These are phyloP conservation scores for Hylyphantes graminicola DNA, from an alignment of 1,140 invertebrate genomes.

Conservation along the genomic window DNA sequence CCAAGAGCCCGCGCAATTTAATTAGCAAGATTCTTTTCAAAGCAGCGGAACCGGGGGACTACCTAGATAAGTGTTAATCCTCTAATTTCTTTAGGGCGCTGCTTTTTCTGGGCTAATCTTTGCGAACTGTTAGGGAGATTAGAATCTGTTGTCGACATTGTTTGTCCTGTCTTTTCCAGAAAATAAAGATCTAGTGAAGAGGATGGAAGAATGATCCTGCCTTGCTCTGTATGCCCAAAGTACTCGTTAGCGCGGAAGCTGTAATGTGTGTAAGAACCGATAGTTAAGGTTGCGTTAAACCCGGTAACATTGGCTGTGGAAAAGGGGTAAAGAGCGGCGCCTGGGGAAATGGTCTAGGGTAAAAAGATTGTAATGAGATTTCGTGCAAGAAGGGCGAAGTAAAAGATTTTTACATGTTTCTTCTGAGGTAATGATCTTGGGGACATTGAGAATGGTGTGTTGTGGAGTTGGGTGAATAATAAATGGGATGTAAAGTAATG, in stretches of 20 bases:
- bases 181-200: neutral
- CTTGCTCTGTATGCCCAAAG: slow-evolving; percentile 21
- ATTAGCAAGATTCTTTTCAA: slow-evolving; percentile 44
- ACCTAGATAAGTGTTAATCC: slow-evolving; percentile 50
- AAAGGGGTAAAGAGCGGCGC: neutral
- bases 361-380: slow-evolving; percentile 45
- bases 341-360: neutral
- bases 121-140: slow-evolving; percentile 28
- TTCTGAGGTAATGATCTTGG: slow-evolving; percentile 24
- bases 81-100: slow-evolving; percentile 42
- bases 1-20: slow-evolving; percentile 46
- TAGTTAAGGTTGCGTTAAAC: slow-evolving; percentile 48
- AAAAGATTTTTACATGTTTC: slow-evolving; percentile 38
- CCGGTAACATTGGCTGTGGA: neutral
- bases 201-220: slow-evolving; percentile 22
- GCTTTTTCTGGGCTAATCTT: slow-evolving; percentile 35
- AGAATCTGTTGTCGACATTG: slow-evolving; percentile 23
- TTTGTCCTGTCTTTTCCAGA: neutral
- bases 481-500: too few species aligned
- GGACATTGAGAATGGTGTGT: slow-evolving; percentile 11
- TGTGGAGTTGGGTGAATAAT: neutral
- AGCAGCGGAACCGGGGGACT: neutral
- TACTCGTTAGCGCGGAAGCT: slow-evolving; percentile 34
- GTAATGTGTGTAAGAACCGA: slow-evolving; percentile 50
- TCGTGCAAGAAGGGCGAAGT: slow-evolving; percentile 15